Evolutionary conservation across 2,888 invertebrate species (phyloP).

Genomic region (Limnephilus auricula): DNA sequence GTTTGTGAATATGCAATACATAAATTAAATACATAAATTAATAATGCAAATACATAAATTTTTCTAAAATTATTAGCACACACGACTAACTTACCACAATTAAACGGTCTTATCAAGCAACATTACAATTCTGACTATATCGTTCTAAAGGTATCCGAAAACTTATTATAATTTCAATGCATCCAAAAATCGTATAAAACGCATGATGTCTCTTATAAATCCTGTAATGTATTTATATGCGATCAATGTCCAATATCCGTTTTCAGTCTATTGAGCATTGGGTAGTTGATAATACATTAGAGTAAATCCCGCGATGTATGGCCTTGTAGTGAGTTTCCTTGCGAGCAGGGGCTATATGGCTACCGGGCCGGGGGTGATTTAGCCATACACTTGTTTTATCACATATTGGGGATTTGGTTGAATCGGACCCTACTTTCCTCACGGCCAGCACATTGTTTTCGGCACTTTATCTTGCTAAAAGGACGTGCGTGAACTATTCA

Average conservation of each 20-base stretch:
- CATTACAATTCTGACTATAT: too few relatives aligned
- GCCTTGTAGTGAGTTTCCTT: not conserved
- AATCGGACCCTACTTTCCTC: conserved; percentile 37
- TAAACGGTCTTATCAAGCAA: too few relatives aligned
- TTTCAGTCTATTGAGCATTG: not conserved
- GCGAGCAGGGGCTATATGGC: not conserved
- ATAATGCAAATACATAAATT: too few relatives aligned
- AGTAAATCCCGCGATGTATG: conserved; percentile 2
- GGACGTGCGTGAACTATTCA: conserved; percentile 22
- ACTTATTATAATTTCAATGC: too few relatives aligned
- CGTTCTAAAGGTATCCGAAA: too few relatives aligned
- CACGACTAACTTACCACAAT: too few relatives aligned
- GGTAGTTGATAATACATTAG: conserved; percentile 1
- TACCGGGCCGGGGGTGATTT: conserved; percentile 48
- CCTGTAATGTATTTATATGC: not conserved
- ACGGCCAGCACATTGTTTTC: conserved; percentile 59
- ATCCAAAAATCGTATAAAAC: too few relatives aligned
- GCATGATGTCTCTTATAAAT: not conserved
- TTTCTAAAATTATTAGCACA: too few relatives aligned
- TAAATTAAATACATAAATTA: too few relatives aligned
- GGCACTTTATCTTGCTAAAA: conserved; percentile 50
- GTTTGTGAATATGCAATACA: too few relatives aligned
- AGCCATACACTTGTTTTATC: conserved; percentile 65
- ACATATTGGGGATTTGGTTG: conserved; percentile 62
- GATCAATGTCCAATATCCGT: not conserved